Percentiles rank a stretch among this genome's conserved stretches.
These are phyloP conservation scores for Drosophila kurseongensis DNA, from an alignment of 1,140 invertebrate genomes.

Conservation along the genomic window DNA sequence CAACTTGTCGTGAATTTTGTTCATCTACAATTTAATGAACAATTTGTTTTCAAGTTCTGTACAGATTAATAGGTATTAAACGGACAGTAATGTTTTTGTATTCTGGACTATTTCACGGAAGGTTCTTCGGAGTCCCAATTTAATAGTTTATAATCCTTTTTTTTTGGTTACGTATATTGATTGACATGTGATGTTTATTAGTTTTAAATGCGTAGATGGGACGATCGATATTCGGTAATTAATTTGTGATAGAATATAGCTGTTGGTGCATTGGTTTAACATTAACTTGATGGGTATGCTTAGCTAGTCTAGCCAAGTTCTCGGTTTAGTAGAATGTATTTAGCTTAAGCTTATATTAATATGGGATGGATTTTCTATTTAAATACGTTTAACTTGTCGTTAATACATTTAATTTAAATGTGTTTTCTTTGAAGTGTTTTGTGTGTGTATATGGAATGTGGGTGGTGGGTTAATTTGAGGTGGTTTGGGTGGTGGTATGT, in stretches of 20 bases:
- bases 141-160: constrained; percentile 3
- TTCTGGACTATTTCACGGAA: neutral
- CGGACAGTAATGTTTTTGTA: neutral
- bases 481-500: constrained; percentile 3
- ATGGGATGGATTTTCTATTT: constrained; percentile 53
- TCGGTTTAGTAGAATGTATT: constrained; percentile 44
- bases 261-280: constrained; percentile 28
- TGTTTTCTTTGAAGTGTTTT: constrained; percentile 18
- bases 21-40: neutral
- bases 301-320: constrained; percentile 46
- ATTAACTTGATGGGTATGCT: constrained; percentile 46
- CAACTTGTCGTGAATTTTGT: neutral
- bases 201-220: constrained; percentile 16
- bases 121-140: neutral
- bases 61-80: neutral
- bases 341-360: constrained; percentile 41
- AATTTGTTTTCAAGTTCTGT: neutral
- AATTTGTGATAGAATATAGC: neutral
- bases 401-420: constrained; percentile 28
- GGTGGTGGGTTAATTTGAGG: constrained; percentile 8
- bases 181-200: constrained; percentile 14
- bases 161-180: neutral
- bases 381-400: constrained; percentile 40
- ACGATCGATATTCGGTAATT: constrained; percentile 3
- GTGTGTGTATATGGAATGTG: constrained; percentile 37